Conservation (phyloP, 2,888 invertebrate genomes). For the Philhelius pedissequus region DNA sequence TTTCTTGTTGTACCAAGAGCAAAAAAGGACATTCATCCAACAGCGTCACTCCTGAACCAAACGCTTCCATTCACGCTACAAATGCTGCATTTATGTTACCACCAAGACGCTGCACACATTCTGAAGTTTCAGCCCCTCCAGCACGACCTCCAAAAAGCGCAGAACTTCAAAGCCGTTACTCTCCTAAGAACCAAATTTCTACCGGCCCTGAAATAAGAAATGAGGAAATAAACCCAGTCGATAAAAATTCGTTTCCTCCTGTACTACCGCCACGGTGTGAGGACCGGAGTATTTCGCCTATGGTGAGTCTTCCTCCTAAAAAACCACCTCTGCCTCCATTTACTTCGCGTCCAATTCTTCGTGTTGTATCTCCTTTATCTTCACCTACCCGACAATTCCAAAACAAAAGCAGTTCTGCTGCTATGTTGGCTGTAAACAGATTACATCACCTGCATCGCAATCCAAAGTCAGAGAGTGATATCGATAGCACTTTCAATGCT, state of each 20-base stretch:
- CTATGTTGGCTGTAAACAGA: conserved; percentile 82
- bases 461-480: conserved; percentile 81
- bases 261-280: conserved; percentile 74
- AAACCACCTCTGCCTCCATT: conserved; percentile 87
- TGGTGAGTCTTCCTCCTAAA: conserved; percentile 81
- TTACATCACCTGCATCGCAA: conserved; percentile 83
- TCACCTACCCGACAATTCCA: conserved; percentile 80
- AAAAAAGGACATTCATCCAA: conserved; percentile 80
- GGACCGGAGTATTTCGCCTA: conserved; percentile 66
- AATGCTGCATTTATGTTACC: conserved; percentile 81
- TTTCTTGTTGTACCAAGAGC: conserved; percentile 85
- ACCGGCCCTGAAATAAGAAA: conserved; percentile 9
- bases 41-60: conserved; percentile 8
- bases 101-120: conserved; percentile 82
- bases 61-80: conserved; percentile 73
- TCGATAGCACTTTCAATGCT: conserved; percentile 77
- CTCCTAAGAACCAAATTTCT: conserved; percentile 74
- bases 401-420: conserved; percentile 73
- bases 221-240: conserved; percentile 6
- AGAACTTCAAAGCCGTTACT: conserved; percentile 77
- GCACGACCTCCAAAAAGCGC: conserved; percentile 85
- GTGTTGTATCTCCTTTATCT: conserved; percentile 82
- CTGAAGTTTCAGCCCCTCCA: conserved; percentile 83
- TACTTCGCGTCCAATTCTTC: conserved; percentile 78
- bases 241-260: conserved; percentile 71